These are phyloP conservation scores for Apodemia zela DNA, from an alignment of 2,888 invertebrate species.

Conservation along the genomic window DNA sequence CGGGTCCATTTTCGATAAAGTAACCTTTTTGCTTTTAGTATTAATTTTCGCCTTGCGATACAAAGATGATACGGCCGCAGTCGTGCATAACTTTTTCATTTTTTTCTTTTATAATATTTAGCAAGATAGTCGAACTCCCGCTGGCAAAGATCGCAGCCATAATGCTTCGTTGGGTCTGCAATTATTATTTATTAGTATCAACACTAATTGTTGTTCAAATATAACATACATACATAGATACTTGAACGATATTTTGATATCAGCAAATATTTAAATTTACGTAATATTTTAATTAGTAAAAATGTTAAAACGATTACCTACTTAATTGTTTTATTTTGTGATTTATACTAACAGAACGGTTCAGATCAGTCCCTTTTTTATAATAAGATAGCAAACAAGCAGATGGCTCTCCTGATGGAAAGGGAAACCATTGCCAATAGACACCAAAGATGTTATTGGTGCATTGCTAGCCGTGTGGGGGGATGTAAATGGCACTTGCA, in stretches of 20 bases:
- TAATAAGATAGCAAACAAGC: no score
- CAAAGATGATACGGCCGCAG: constrained; percentile 41
- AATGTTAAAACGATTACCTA: no score
- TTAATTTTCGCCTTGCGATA: constrained; percentile 67
- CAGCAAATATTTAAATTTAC: no score
- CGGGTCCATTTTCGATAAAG: constrained; percentile 65
- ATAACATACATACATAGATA: not conserved
- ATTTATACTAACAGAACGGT: no score
- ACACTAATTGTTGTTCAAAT: not conserved
- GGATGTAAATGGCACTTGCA: no score
- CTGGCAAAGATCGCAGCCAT: constrained; percentile 27
- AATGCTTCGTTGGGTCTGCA: constrained; percentile 23
- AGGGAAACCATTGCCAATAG: no score
- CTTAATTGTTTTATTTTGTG: no score
- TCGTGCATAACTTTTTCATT: constrained; percentile 34
- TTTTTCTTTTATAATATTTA: constrained; percentile 29
- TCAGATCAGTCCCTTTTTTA: no score
- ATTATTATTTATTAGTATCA: constrained; percentile 15
- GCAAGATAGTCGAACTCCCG: constrained; percentile 24
- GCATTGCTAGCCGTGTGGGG: no score
- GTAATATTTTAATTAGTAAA: no score
- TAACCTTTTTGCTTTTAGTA: constrained; percentile 54
- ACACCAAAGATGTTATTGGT: no score
- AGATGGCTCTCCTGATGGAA: no score
- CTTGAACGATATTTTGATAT: not conserved